Conservation (phyloP, 2,888 invertebrate species). For the Eustalomyia histrio region DNA sequence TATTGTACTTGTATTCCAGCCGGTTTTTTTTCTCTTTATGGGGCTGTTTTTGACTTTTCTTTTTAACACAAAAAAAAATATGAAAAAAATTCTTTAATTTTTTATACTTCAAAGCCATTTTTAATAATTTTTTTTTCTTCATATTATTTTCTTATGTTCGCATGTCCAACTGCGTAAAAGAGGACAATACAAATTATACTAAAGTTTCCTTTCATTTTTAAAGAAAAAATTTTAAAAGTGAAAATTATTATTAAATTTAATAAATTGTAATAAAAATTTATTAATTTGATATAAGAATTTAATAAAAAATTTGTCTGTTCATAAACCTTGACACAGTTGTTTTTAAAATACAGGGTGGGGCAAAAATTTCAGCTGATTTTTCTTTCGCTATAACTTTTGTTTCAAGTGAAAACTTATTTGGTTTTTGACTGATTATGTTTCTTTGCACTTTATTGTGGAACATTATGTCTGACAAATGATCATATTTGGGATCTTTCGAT, state of each 20-base stretch:
- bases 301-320: no score
- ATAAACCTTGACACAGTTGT: no score
- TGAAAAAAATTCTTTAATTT: background rate
- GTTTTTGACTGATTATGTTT: no score
- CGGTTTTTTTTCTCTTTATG: conserved; percentile 1
- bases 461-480: no score
- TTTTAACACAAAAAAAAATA: background rate
- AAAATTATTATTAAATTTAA: background rate
- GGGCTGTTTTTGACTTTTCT: conserved; percentile 1
- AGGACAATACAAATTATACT: background rate
- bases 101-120: conserved; percentile 5
- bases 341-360: no score
- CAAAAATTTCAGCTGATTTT: no score
- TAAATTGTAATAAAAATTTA: background rate
- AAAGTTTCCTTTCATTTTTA: background rate
- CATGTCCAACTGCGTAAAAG: conserved; percentile 3
- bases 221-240: background rate
- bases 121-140: background rate
- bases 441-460: no score
- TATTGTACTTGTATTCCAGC: conserved; percentile 3
- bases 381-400: no score
- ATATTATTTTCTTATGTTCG: background rate
- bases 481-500: no score
- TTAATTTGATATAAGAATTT: background rate
- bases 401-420: no score